These are phyloP conservation scores for Contarinia nasturtii DNA, from an alignment of 1,140 invertebrate genomes.

Conservation along the genomic window DNA sequence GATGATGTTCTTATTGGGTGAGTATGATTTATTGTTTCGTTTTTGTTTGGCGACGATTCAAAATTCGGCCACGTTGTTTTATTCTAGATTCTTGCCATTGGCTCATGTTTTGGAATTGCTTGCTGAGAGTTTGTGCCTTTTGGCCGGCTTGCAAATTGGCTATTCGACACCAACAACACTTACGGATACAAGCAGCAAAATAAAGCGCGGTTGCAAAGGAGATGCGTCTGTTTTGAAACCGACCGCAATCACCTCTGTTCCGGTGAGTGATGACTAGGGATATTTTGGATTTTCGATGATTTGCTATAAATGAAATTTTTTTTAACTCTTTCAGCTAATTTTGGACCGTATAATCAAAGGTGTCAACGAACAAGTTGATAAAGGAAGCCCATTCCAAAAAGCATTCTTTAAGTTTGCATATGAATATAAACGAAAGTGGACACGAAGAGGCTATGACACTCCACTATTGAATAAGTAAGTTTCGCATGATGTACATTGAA, in stretches of 20 bases:
- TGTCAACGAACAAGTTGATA: slow-evolving; percentile 77
- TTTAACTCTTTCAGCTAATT: slow-evolving; percentile 46
- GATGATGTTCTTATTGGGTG: slow-evolving; percentile 73
- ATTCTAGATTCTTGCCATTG: slow-evolving; percentile 60
- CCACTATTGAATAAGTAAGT: slow-evolving; percentile 52
- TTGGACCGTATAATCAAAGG: slow-evolving; percentile 90
- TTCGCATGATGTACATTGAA: too few relatives aligned
- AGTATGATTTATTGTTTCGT: neutral
- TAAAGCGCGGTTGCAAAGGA: slow-evolving; percentile 77
- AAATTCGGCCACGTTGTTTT: slow-evolving; percentile 1
- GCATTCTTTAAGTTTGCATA: slow-evolving; percentile 82
- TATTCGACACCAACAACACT: slow-evolving; percentile 92
- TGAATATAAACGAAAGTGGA: slow-evolving; percentile 76
- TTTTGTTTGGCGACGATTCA: too few relatives aligned
- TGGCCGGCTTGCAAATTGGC: slow-evolving; percentile 79
- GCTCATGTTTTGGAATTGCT: slow-evolving; percentile 95
- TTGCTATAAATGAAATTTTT: neutral
- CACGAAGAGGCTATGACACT: slow-evolving; percentile 62
- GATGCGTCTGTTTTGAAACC: slow-evolving; percentile 81
- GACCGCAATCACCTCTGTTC: slow-evolving; percentile 88
- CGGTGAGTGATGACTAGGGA: slow-evolving; percentile 35
- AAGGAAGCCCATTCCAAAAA: slow-evolving; percentile 49
- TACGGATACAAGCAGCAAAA: slow-evolving; percentile 88
- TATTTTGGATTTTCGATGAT: neutral
- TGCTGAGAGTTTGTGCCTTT: slow-evolving; percentile 49